Base-by-base conservation (phyloP, 2,888 invertebrate genomes). In the Temnothorax ravouxi region DNA sequence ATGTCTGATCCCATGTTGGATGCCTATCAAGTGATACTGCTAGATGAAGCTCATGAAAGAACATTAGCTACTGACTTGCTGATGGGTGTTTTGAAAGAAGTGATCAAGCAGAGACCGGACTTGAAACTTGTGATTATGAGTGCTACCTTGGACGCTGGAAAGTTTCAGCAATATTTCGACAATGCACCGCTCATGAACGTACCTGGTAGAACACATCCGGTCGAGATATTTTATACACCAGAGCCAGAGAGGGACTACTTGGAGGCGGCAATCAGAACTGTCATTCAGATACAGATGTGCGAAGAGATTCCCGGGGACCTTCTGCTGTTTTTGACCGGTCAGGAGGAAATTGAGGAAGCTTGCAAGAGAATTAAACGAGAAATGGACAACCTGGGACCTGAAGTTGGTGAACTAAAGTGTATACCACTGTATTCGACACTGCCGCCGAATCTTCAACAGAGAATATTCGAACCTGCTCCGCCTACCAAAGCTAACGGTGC, bases 1-100 rank as follows among this genome's bases (percentile, higher is more conserved):
- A 99, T 99, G 99, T 99, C 99, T 0, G 99, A 99, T 95, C 99
- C 99, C 0, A 98, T 99, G 97, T 95, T 99, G 9, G 99, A 99
- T 91, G 97, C 97, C 15, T 99, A 99, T 95, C 97, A 99, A 93
- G 99, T 99, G 3, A 97, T 99, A 56, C 95, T 99, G 79, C 97
- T 99, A 62, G 99, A 99, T 92, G 99, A 99, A 94, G 99, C 99
- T 93, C 99, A 99, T 95, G 99, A 99, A 95, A 97, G 99, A 91
- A 99, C 99, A 0, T 95, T 99, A 59, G 99, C 99, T 0, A 99
- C 99, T 0, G 99, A 99, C 94, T 99, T 99, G 80, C 95, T 99
- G 0, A 99, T 99, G 99, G 99, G 99, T 56, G 98, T 99, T 0
- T 95, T 99, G 0, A 99, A 99, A 95, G 99, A 99, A 95, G 99